Evolutionary conservation across 2,113 vertebrate species (phyloP).

Genomic region (Pampusana beccarii): DNA sequence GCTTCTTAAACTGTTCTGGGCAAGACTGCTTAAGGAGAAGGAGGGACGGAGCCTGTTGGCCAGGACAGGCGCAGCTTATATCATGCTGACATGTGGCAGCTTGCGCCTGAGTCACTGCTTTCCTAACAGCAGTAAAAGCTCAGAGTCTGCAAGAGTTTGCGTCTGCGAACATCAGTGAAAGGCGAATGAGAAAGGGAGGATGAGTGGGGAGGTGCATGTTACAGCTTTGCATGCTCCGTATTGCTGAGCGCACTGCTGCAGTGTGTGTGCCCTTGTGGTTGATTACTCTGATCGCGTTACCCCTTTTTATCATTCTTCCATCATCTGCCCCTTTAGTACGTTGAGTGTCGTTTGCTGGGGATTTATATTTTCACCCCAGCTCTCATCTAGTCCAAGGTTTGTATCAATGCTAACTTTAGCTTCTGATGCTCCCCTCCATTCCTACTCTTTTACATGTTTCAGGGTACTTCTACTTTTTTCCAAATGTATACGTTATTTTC

Average conservation of each 20-base stretch:
- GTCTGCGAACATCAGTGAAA: not conserved
- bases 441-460: not conserved
- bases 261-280: not conserved
- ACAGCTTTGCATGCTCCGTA: not conserved
- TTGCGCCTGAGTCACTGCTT: conserved; percentile 22
- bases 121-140: not conserved
- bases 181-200: not conserved
- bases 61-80: not conserved
- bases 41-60: conserved; percentile 20
- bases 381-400: not conserved
- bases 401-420: not conserved
- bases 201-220: not conserved
- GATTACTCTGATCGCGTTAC: not conserved
- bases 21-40: not conserved
- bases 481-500: not conserved
- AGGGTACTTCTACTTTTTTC: not conserved
- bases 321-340: not conserved
- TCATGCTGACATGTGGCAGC: not conserved
- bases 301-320: not conserved
- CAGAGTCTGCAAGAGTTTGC: not conserved
- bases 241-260: not conserved
- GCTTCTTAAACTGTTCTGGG: not conserved
- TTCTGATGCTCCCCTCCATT: not conserved
- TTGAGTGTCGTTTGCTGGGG: not conserved
- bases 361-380: not conserved